These are phyloP conservation scores for Parazoanthus atlanticus DNA, from an alignment of 92 coral and sea anemone genomes.

Conservation along the genomic window DNA sequence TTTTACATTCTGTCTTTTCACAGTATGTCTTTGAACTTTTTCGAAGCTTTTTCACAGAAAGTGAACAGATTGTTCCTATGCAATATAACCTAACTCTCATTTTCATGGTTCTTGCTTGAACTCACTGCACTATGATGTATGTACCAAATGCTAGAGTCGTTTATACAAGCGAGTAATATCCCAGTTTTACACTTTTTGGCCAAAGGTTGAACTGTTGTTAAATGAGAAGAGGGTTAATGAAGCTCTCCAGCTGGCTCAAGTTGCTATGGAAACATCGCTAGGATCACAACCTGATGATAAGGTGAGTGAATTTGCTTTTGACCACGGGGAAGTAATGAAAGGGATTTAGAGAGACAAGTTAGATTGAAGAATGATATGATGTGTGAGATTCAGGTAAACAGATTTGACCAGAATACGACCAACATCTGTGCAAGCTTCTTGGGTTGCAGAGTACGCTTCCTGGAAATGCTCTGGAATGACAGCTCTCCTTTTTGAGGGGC, in stretches of 20 bases:
- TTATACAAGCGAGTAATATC: too few species aligned
- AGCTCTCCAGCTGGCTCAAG: conserved; percentile 94
- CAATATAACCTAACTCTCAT: background rate
- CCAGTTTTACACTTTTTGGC: background rate
- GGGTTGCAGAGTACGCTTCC: too few species aligned
- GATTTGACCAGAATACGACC: too few species aligned
- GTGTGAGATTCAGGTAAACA: too few species aligned
- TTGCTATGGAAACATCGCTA: conserved; percentile 91
- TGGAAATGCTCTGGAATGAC: too few species aligned
- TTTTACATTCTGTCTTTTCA: background rate
- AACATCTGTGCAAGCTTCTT: too few species aligned
- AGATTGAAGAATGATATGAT: too few species aligned
- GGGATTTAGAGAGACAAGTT: background rate
- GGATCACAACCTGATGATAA: conserved; percentile 76
- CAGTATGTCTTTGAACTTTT: background rate
- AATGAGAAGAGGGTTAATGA: conserved; percentile 86
- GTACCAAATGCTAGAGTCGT: background rate
- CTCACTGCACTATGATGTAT: background rate
- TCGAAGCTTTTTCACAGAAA: background rate
- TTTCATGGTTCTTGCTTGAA: background rate
- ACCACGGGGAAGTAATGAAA: background rate
- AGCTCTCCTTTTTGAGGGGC: too few species aligned
- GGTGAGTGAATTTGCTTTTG: conserved; percentile 42
- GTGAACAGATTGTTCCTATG: background rate
- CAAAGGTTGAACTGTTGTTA: conserved; percentile 84